Evolutionary conservation across 2,888 invertebrate species (phyloP).

Genomic region (Drosophila pegasa): DNA sequence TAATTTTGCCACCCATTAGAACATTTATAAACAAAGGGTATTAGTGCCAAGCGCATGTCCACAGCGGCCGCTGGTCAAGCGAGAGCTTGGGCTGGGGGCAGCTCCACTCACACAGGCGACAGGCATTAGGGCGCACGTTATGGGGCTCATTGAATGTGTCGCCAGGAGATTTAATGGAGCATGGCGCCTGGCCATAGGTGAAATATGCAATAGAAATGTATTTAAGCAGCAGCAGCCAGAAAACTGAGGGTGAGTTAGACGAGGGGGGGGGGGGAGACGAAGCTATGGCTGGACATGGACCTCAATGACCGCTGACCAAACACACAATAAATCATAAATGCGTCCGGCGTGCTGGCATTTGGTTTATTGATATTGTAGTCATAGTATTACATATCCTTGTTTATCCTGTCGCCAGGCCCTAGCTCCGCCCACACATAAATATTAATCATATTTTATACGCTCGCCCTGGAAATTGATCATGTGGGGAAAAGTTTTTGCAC

Average conservation of each 20-base stretch:
- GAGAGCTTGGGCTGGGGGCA: neutral
- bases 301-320: slow-evolving; percentile 58
- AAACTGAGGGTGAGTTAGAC: neutral
- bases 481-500: slow-evolving; percentile 56
- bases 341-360: slow-evolving; percentile 50
- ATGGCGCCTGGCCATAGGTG: slow-evolving; percentile 68
- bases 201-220: slow-evolving; percentile 67
- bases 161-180: slow-evolving; percentile 81
- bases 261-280: neutral
- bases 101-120: slow-evolving; percentile 30
- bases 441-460: slow-evolving; percentile 73
- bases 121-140: slow-evolving; percentile 77
- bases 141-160: slow-evolving; percentile 80
- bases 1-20: slow-evolving; percentile 72
- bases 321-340: slow-evolving; percentile 71
- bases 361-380: slow-evolving; percentile 78
- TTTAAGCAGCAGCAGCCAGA: slow-evolving; percentile 37
- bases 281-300: slow-evolving; percentile 21
- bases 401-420: slow-evolving; percentile 39
- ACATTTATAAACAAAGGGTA: slow-evolving; percentile 82
- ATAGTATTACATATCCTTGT: slow-evolving; percentile 61
- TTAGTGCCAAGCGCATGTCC: slow-evolving; percentile 63
- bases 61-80: slow-evolving; percentile 47
- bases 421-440: slow-evolving; percentile 54
- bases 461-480: slow-evolving; percentile 58